Base-by-base conservation (phyloP, 2,888 invertebrate species). In the Entomobrya proxima region DNA sequence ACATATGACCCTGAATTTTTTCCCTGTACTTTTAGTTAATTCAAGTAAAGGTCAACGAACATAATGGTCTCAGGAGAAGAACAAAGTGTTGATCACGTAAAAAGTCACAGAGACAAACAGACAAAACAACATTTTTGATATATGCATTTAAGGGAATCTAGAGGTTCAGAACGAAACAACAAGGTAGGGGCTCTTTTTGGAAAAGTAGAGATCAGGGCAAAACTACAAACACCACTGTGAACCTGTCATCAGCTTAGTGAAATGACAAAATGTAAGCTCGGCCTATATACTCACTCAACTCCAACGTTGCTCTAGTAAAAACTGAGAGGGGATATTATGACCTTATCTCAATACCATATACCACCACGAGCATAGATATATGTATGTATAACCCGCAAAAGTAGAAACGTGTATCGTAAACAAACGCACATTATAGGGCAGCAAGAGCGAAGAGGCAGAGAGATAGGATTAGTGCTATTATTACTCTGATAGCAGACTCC, bases 211-310 rank as follows among this genome's bases (percentile, higher is more conserved):
- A 72, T 55, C 75, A 52, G 35, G 30, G 52, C 35, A 50, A 21
- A 75, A 72, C 55, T 50, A 24, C 47, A 75, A 44, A 82, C 61
- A 75, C 44, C 47, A 75, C 82, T 64, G n/a, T 47, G 75, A 69
- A 75, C 47, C 55, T 75, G 82, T 82, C 82, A 82, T 82, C 82
- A 58, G 75, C 82, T 82, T 82, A 82, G 50, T 50, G 37, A 82
- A 64, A 75, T 75, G 75, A 82, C 82, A 82, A 75, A 82, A 75
- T 37, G 64, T 64, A 44, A 82, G 75, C 50, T 50, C 47, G 64
- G 27, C 76, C 76, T 76, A 76, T 58, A 76, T 76, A 76, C 40
- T 76, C 76, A 76, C 61, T 77, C 78, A 67, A 44, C 61, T 44
- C 44, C 40, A 77, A 77, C 30, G 61, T n/a, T 77, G 30, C 24